These are phyloP conservation scores for Cuniculus paca DNA, from an alignment of 2,797 vertebrate genomes.

Conservation along the genomic window DNA sequence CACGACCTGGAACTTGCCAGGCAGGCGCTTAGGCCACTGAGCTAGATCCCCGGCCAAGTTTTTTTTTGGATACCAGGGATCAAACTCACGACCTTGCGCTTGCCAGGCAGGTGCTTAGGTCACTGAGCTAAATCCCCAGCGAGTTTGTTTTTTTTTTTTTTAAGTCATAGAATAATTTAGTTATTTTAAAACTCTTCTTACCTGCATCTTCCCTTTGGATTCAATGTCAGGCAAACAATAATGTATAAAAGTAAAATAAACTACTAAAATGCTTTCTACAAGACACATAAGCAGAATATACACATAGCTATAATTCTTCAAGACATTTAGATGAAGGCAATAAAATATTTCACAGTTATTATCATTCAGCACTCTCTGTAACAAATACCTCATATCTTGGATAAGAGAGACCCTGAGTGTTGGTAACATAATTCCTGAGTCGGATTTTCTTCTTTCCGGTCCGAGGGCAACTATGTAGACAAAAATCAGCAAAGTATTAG, in stretches of 20 bases:
- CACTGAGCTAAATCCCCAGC: too few relatives aligned
- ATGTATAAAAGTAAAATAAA: not conserved
- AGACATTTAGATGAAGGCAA: conserved; percentile 26
- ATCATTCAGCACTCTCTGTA: conserved; percentile 20
- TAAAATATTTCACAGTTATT: conserved; percentile 24
- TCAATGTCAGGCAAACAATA: conserved; percentile 31
- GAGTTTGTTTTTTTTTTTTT: not conserved
- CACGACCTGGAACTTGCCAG: too few relatives aligned
- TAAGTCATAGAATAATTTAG: conserved; percentile 18
- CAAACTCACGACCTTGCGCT: too few relatives aligned
- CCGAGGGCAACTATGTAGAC: conserved; percentile 88
- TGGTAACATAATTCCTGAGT: conserved; percentile 89
- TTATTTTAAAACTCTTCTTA: conserved; percentile 38
- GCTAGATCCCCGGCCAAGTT: too few relatives aligned
- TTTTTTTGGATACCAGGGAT: too few relatives aligned
- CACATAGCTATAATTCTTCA: not conserved
- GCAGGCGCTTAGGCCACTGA: too few relatives aligned
- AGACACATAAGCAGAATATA: conserved; percentile 39
- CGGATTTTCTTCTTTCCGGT: conserved; percentile 92
- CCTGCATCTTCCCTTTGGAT: conserved; percentile 15
- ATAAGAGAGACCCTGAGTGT: conserved; percentile 92
- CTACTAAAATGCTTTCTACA: conserved; percentile 29
- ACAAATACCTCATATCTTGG: conserved; percentile 96
- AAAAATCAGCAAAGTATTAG: conserved; percentile 75
- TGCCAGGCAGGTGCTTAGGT: too few relatives aligned